Percentiles rank a stretch among this genome's conserved stretches.
Conservation (phyloP, 2,113 vertebrate genomes). For the Grammomys dolichurus region DNA sequence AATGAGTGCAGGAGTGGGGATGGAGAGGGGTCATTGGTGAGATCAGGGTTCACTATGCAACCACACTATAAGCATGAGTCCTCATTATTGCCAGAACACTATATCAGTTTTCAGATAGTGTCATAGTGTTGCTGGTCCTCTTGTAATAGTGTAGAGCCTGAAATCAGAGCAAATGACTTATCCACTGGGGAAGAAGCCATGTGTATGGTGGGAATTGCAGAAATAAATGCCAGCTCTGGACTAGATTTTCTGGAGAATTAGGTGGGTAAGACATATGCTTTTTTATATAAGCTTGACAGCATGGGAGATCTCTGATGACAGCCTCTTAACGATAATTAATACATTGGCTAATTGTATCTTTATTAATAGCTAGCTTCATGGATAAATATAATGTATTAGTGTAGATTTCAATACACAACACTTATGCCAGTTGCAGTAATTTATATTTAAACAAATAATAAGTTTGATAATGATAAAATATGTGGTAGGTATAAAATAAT, state of each 20-base stretch:
- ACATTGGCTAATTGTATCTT: not conserved
- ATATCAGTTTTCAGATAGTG: not conserved
- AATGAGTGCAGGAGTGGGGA: not conserved
- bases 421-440: not conserved
- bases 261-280: not conserved
- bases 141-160: accelerated
- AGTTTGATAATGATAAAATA: conserved; percentile 13
- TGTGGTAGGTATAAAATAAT: not conserved
- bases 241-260: not conserved
- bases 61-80: not conserved
- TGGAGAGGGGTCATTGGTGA: not conserved
- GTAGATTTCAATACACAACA: not conserved
- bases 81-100: not conserved
- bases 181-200: not conserved
- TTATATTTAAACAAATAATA: not conserved
- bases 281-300: not conserved
- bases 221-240: not conserved
- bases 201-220: not conserved
- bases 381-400: not conserved
- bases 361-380: conserved; percentile 5
- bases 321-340: not conserved
- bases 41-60: not conserved
- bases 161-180: not conserved
- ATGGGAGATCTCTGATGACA: not conserved
- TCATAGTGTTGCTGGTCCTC: not conserved